A percentile compares a stretch with the other conserved stretches of the same genome.
Evolutionary conservation across 2,797 vertebrate genomes (phyloP).

Genomic region (Galago senegalensis): DNA sequence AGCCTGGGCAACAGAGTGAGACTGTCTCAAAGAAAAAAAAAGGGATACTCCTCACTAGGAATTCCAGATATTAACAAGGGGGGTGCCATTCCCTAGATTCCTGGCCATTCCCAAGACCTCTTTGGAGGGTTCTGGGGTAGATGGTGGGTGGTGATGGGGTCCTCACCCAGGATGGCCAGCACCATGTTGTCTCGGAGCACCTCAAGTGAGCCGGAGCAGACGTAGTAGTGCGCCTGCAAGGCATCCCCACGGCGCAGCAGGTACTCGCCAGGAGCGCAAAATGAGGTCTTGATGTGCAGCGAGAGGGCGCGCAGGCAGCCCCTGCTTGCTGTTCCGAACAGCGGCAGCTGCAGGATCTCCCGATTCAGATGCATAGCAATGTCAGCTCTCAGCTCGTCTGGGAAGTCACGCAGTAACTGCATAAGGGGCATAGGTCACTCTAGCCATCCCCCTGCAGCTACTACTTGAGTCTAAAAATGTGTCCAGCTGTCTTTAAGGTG

Average conservation of each 20-base stretch:
- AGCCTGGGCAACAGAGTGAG: no score
- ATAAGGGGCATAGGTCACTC: slow-evolving; percentile 69
- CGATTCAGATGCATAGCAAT: slow-evolving; percentile 98
- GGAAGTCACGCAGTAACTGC: slow-evolving; percentile 97
- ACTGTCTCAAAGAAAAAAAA: no score
- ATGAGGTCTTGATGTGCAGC: slow-evolving; percentile 97
- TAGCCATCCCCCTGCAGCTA: slow-evolving; percentile 34
- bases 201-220: slow-evolving; percentile 97
- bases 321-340: slow-evolving; percentile 95
- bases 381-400: slow-evolving; percentile 96
- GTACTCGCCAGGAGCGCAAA: slow-evolving; percentile 97
- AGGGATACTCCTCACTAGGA: background rate
- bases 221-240: slow-evolving; percentile 96
- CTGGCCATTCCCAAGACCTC: background rate
- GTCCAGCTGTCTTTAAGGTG: rapidly evolving
- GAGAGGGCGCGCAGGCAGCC: slow-evolving; percentile 97
- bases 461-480: background rate
- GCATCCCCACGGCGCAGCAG: slow-evolving; percentile 96
- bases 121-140: background rate
- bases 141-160: background rate
- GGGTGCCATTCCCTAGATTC: background rate
- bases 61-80: background rate
- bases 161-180: slow-evolving; percentile 96
- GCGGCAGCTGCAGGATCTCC: slow-evolving; percentile 96
- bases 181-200: slow-evolving; percentile 96